A percentile compares a stretch with the other conserved stretches of the same genome.
Conservation (phyloP, 1,140 invertebrate genomes). For the Lepidurus arcticus region DNA sequence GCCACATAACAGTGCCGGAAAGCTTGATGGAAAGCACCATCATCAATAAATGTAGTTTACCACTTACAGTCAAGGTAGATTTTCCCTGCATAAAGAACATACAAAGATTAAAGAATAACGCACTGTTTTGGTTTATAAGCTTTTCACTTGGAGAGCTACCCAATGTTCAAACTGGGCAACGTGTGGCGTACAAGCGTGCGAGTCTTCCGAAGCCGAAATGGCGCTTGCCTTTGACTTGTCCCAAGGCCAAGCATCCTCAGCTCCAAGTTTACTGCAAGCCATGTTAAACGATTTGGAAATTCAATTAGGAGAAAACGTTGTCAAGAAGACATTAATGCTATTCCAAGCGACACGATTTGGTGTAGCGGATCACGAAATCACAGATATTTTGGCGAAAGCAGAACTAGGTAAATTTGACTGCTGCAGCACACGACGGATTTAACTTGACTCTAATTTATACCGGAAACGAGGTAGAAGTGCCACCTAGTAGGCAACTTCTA, state of each 20-base stretch:
- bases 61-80: not conserved
- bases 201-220: not conserved
- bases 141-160: not conserved
- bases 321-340: not conserved
- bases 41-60: not conserved
- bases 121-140: not conserved
- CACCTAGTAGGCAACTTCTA: not conserved
- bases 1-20: slow-evolving; percentile 51
- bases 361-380: not conserved
- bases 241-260: not conserved
- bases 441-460: too few species aligned
- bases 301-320: not conserved
- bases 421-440: too few species aligned
- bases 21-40: not conserved
- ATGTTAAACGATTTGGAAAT: not conserved
- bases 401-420: not conserved
- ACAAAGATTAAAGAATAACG: not conserved
- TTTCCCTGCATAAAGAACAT: not conserved
- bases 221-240: not conserved
- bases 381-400: not conserved
- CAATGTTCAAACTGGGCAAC: not conserved
- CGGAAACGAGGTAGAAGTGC: not conserved
- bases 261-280: slow-evolving; percentile 3
- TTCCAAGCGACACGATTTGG: not conserved
- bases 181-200: not conserved